Percentiles rank a stretch among this genome's conserved stretches.
These are phyloP conservation scores for Gymnocypris eckloni DNA, from an alignment of 2,797 vertebrate species.

Conservation along the genomic window DNA sequence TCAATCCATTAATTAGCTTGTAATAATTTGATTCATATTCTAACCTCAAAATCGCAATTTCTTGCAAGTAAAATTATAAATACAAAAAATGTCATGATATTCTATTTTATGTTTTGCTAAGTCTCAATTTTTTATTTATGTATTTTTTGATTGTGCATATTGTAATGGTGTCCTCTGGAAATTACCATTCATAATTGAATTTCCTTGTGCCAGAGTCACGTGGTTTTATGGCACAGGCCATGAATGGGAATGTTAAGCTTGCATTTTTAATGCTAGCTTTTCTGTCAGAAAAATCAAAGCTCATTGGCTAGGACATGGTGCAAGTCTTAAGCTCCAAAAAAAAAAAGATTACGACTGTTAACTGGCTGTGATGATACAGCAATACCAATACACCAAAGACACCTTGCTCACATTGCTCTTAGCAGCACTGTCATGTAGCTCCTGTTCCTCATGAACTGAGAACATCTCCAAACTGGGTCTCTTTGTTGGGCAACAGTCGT, in stretches of 20 bases:
- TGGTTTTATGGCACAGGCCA: background rate
- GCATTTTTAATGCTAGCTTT: background rate
- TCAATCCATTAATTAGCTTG: background rate
- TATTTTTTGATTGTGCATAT: background rate
- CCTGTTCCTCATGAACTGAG: background rate
- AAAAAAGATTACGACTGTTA: background rate
- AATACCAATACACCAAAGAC: background rate
- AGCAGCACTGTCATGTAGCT: background rate
- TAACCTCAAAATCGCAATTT: background rate
- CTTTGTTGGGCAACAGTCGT: background rate
- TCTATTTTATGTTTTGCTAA: background rate
- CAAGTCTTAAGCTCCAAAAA: background rate
- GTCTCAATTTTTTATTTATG: background rate
- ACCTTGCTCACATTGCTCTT: background rate
- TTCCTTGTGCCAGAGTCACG: background rate
- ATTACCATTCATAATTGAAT: background rate
- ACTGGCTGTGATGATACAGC: conserved; percentile 11
- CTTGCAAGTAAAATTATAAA: background rate
- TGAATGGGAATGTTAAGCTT: background rate
- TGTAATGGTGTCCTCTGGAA: background rate
- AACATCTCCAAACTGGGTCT: background rate
- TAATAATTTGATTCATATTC: too few species aligned
- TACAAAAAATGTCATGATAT: background rate
- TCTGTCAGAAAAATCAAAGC: background rate
- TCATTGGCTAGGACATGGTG: background rate